Conservation (phyloP, 2,888 invertebrate genomes). For the Cryptus armator region DNA sequence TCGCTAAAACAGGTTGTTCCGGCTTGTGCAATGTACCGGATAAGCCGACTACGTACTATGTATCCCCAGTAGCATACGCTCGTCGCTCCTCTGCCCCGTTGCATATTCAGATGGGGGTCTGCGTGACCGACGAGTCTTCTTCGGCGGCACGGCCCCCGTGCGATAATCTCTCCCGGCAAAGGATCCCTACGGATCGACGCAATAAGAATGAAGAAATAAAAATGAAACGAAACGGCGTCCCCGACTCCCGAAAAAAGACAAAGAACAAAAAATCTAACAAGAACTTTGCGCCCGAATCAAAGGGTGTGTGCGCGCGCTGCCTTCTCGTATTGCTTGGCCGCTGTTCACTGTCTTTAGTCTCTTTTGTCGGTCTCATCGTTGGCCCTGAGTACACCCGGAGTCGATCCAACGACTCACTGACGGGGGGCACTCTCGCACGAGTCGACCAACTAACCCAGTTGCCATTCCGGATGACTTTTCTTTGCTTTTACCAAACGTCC, state of each 20-base stretch:
- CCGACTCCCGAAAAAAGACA: background rate
- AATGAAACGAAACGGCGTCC: background rate
- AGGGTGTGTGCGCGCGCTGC: slow-evolving; percentile 39
- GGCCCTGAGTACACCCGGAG: slow-evolving; percentile 29
- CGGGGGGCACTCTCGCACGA: slow-evolving; percentile 46
- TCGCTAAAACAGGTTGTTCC: slow-evolving; percentile 58
- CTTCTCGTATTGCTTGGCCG: background rate
- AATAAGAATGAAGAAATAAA: slow-evolving; percentile 39
- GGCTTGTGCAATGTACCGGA: slow-evolving; percentile 40
- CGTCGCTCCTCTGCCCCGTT: slow-evolving; percentile 29
- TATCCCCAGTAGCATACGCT: slow-evolving; percentile 2
- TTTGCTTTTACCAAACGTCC: slow-evolving; percentile 56
- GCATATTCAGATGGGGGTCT: slow-evolving; percentile 57
- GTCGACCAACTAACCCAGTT: slow-evolving; percentile 68
- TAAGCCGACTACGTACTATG: slow-evolving; percentile 26
- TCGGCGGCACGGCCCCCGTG: slow-evolving; percentile 24
- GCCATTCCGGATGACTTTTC: slow-evolving; percentile 67
- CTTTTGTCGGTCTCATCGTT: slow-evolving; percentile 55
- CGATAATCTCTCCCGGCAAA: slow-evolving; percentile 48
- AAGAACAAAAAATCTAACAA: slow-evolving; percentile 2
- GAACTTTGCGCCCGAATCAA: slow-evolving; percentile 51
- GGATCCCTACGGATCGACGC: slow-evolving; percentile 42
- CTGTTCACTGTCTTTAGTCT: slow-evolving; percentile 50
- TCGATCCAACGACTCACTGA: slow-evolving; percentile 26
- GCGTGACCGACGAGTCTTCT: slow-evolving; percentile 46